These are phyloP conservation scores for Oscheius sp. DNA, from an alignment of 2,888 invertebrate species.

Conservation along the genomic window DNA sequence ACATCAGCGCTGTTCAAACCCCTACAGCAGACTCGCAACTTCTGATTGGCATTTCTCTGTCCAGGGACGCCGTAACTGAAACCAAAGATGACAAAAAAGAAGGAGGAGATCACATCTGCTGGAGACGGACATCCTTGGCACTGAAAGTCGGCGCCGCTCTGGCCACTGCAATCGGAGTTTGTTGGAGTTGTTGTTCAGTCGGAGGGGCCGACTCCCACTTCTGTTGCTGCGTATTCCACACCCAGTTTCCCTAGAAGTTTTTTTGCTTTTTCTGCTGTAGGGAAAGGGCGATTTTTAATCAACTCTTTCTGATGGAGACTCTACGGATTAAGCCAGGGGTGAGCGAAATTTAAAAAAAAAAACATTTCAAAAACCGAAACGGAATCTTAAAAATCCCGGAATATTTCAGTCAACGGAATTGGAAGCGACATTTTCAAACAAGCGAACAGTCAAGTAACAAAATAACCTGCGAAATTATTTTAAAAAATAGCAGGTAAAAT, in stretches of 20 bases:
- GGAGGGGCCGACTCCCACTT: constrained; percentile 3
- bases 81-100: not conserved
- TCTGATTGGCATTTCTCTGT: constrained; percentile 58
- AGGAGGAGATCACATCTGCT: constrained; percentile 9
- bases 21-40: constrained; percentile 64
- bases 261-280: not conserved
- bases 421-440: no score
- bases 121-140: constrained; percentile 23
- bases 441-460: no score
- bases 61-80: constrained; percentile 45
- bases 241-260: constrained; percentile 26
- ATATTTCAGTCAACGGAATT: no score
- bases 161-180: constrained; percentile 1
- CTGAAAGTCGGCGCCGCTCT: constrained; percentile 6
- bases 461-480: no score
- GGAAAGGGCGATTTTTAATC: no score
- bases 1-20: constrained; percentile 65
- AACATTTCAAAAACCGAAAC: no score
- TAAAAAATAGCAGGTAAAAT: no score
- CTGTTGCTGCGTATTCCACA: constrained; percentile 15
- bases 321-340: no score
- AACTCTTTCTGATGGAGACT: no score
- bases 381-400: no score
- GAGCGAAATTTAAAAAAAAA: no score
- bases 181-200: constrained; percentile 6